Evolutionary conservation across 2,113 vertebrate species (phyloP).

Genomic region (Dipodomys stephensi): DNA sequence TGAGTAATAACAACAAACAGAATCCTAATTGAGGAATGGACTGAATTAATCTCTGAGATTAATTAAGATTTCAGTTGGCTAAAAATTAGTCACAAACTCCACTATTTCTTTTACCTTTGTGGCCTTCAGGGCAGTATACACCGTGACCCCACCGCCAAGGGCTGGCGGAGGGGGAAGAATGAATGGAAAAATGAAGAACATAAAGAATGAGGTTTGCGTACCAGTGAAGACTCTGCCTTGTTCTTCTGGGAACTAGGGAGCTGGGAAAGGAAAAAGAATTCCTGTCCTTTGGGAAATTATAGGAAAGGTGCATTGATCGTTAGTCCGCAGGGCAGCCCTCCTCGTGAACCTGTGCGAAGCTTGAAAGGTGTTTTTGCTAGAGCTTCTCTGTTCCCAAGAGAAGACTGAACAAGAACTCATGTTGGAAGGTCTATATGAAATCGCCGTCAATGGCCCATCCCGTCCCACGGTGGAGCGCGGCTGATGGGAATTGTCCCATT

Average conservation of each 20-base stretch:
- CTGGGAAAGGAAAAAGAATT: neutral
- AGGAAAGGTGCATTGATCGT: slow-evolving; percentile 47
- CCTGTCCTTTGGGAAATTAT: neutral
- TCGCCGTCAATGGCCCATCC: neutral
- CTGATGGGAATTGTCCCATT: neutral
- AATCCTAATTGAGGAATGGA: neutral
- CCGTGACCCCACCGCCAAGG: neutral
- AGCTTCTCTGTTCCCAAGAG: slow-evolving; percentile 37
- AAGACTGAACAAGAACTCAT: slow-evolving; percentile 36
- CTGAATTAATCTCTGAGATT: neutral
- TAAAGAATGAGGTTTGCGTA: neutral
- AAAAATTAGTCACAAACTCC: slow-evolving; percentile 12
- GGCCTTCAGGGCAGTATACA: neutral
- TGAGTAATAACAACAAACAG: neutral
- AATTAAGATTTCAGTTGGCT: neutral
- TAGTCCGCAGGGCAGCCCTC: neutral
- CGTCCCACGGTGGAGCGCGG: neutral
- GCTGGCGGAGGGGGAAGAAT: neutral
- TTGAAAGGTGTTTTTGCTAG: slow-evolving; percentile 53
- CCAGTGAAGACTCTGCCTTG: neutral
- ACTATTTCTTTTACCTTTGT: neutral
- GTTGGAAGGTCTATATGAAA: slow-evolving; percentile 32
- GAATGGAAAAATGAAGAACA: slow-evolving; percentile 4
- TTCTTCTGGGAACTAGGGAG: slow-evolving; percentile 19
- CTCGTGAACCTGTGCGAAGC: neutral